Conservation (phyloP, 1,140 invertebrate genomes). For the Ips nitidus region DNA sequence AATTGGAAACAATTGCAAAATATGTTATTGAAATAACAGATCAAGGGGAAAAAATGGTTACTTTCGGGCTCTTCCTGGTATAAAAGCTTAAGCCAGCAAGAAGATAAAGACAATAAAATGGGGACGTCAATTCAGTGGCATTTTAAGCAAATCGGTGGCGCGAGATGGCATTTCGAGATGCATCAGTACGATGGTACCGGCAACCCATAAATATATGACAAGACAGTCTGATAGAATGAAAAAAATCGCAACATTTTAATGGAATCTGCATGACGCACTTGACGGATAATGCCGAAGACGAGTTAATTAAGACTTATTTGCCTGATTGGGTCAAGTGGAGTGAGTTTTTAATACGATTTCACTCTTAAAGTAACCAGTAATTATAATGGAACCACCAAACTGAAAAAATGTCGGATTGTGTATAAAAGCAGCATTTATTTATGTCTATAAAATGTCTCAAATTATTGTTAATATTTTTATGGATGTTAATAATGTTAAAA, state of each 20-base stretch:
- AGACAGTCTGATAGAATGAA: slow-evolving; percentile 3
- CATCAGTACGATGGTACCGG: slow-evolving; percentile 12
- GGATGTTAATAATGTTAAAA: too few species aligned
- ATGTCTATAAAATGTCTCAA: too few species aligned
- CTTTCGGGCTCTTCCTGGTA: too few species aligned
- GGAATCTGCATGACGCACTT: slow-evolving; percentile 10
- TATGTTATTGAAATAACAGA: too few species aligned
- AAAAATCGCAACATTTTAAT: slow-evolving; percentile 19
- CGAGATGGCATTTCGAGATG: slow-evolving; percentile 33
- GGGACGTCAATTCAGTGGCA: slow-evolving; percentile 21
- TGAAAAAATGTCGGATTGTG: too few species aligned
- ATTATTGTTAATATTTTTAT: too few species aligned
- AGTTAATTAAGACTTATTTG: slow-evolving; percentile 26
- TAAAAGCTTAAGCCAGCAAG: not conserved
- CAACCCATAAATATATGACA: slow-evolving; percentile 29
- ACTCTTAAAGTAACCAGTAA: too few species aligned
- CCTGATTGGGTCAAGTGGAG: not conserved
- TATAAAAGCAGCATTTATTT: too few species aligned
- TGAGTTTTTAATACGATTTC: not conserved
- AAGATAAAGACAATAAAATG: slow-evolving; percentile 29
- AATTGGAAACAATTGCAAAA: too few species aligned
- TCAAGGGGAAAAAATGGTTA: too few species aligned
- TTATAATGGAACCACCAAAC: too few species aligned
- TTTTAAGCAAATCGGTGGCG: slow-evolving; percentile 18
- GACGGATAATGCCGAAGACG: not conserved